Percentiles rank a stretch among this genome's conserved stretches.
Evolutionary conservation across 2,797 vertebrate genomes (phyloP).

Genomic region (Spondyliosoma cantharus): DNA sequence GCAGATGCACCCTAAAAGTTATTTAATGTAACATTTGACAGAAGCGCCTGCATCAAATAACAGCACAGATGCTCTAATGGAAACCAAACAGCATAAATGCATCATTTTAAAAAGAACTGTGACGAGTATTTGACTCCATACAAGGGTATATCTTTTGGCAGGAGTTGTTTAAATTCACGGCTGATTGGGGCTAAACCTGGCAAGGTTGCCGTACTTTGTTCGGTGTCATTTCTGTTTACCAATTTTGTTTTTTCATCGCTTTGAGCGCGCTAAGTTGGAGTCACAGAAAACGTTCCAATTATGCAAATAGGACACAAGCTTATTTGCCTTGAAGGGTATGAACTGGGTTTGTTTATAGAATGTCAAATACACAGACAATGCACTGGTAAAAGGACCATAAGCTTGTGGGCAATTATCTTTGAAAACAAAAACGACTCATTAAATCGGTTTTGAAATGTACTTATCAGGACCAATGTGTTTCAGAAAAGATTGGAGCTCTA

Average conservation of each 20-base stretch:
- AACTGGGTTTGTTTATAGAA: constrained; percentile 41
- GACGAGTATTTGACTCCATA: constrained; percentile 2
- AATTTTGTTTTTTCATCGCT: constrained; percentile 23
- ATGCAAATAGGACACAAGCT: constrained; percentile 62
- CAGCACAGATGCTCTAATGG: not conserved
- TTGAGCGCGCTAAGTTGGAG: constrained; percentile 2
- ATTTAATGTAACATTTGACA: constrained; percentile 3
- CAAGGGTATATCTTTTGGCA: constrained; percentile 25
- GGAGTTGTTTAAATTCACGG: constrained; percentile 53
- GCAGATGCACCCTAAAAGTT: not conserved
- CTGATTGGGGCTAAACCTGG: constrained; percentile 58
- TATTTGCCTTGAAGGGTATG: constrained; percentile 59
- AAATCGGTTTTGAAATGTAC: constrained; percentile 21
- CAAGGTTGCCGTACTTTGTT: constrained; percentile 51
- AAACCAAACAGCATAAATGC: constrained; percentile 5
- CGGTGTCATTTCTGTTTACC: constrained; percentile 54
- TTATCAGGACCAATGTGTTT: not conserved
- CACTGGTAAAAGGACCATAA: constrained; percentile 19
- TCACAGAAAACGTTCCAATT: constrained; percentile 54
- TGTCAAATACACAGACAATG: constrained; percentile 39
- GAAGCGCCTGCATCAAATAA: not conserved
- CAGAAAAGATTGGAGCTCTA: not conserved
- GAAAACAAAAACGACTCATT: constrained; percentile 25
- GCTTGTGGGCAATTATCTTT: constrained; percentile 26
- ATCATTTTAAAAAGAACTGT: not conserved